Evolutionary conservation across 2,888 invertebrate species (phyloP).

Genomic region (Caenorhabditis angaria): DNA sequence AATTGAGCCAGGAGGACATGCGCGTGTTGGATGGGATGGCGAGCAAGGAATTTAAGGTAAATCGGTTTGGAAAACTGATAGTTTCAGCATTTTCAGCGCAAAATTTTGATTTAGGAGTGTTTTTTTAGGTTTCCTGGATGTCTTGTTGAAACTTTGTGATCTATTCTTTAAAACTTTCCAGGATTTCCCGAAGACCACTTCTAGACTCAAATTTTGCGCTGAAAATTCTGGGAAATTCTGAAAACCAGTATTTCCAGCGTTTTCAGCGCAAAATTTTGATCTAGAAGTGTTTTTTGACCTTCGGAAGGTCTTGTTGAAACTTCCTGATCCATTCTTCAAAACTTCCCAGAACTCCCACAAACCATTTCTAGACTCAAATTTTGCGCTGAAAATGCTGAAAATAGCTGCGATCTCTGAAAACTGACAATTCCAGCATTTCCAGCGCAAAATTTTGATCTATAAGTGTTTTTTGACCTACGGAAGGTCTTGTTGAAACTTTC

Average conservation of each 20-base stretch:
- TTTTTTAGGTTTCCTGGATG: no score
- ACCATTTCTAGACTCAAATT: not conserved
- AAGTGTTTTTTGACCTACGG: no score
- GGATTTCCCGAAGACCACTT: not conserved
- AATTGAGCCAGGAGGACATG: conserved; percentile 55
- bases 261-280: no score
- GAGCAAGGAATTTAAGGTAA: no score
- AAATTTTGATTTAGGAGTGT: no score
- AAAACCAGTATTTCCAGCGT: not conserved
- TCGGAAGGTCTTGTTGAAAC: not conserved
- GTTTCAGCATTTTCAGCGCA: no score
- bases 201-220: not conserved
- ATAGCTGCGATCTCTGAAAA: not conserved
- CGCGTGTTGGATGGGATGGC: conserved; percentile 26
- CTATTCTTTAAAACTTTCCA: not conserved
- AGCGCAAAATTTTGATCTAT: not conserved
- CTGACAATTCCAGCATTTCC: not conserved
- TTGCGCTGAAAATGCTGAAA: not conserved
- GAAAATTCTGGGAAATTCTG: not conserved
- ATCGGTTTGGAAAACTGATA: no score
- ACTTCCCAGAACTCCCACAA: not conserved
- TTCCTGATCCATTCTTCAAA: not conserved
- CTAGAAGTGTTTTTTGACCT: not conserved
- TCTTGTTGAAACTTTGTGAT: no score
- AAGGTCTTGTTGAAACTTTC: not conserved